Base-by-base conservation (phyloP, 1,140 invertebrate species). In the Anagrus nilaparvatae region DNA sequence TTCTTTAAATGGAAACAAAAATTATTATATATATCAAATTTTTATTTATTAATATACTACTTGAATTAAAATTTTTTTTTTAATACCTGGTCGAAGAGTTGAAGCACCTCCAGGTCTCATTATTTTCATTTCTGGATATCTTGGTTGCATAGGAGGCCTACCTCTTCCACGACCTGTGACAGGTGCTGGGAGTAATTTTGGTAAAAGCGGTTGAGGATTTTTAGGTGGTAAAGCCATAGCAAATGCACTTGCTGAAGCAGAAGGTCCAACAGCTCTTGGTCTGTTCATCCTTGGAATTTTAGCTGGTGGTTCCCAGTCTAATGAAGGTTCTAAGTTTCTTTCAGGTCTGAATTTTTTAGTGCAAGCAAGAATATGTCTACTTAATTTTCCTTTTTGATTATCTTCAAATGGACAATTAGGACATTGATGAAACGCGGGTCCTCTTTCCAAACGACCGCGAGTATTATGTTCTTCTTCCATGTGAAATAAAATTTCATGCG, bases 401-500 rank as follows among this genome's bases (percentile, higher is more conserved):
- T 93, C 88, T 61, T 96, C 92, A 57, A 93, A 96, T 1, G 87
- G 83, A 73, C 93, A 97, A 56, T 91, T 87, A 0, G 87, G 80
- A 63, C 92, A 97, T 54, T 94, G 87, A 65, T 92, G 91, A 59
- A 86, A 87, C 0, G 85, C 79, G 23, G 84, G 80, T 7, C 88
- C 87, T 40, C 85, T 74, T 51, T 93, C 87, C 27, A 95, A 65
- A 45, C 83, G 76, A 9, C 84, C 87, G 40, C 81, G 73, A 9
- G 86, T 80, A 50, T 82, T 83, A 61, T 97, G 92, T 53, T 87
- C 78, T 0, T 80, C 79, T 55, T 93, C 84, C 84, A 94, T 91
- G 53, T 97, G 93, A 56, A 80, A 87, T 5, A 92, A 68, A 47
- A 95, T 94, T 57, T 89, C 84, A 50, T 87, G 84, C 8, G 86